Percentiles rank a stretch among this genome's conserved stretches.
These are phyloP conservation scores for Eupsilia transversa DNA, from an alignment of 2,888 invertebrate species.

Conservation along the genomic window DNA sequence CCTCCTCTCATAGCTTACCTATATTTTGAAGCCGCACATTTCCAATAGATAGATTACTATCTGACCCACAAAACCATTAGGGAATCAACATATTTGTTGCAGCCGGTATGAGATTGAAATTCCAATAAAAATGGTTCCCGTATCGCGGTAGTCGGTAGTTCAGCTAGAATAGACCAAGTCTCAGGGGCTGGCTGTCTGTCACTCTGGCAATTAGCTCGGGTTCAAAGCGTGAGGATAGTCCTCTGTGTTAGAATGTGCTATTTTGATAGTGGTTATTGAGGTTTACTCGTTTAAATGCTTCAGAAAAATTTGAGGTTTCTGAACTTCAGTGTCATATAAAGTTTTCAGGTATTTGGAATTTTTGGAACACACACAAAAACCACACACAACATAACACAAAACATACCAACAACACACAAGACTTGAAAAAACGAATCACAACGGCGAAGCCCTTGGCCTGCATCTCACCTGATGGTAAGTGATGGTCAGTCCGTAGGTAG, in stretches of 20 bases:
- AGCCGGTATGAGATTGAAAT: constrained; percentile 21
- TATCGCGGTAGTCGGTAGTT: not conserved
- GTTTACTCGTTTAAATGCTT: not conserved
- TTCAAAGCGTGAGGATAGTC: constrained; percentile 24
- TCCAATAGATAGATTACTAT: not conserved
- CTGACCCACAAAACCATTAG: not conserved
- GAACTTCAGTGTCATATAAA: not conserved
- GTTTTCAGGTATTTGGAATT: not conserved
- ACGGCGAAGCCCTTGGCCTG: too few species aligned
- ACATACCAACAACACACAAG: too few species aligned
- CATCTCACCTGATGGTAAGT: too few species aligned
- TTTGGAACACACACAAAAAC: too few species aligned
- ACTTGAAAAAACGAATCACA: too few species aligned
- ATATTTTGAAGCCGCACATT: constrained; percentile 3
- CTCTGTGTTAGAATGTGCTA: not conserved
- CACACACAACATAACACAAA: too few species aligned
- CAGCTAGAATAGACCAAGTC: constrained; percentile 23
- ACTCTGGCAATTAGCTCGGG: constrained; percentile 38
- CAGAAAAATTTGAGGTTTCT: not conserved
- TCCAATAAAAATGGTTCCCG: constrained; percentile 19
- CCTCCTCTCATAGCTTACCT: not conserved
- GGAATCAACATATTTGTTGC: constrained; percentile 21
- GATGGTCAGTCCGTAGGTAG: too few species aligned
- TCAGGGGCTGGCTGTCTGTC: constrained; percentile 46
- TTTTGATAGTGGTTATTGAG: not conserved